Percentiles rank a stretch among this genome's conserved stretches.
phyloP scores from a whole-genome alignment of 2,113 vertebrate species.

The Turnix velox region DNA sequence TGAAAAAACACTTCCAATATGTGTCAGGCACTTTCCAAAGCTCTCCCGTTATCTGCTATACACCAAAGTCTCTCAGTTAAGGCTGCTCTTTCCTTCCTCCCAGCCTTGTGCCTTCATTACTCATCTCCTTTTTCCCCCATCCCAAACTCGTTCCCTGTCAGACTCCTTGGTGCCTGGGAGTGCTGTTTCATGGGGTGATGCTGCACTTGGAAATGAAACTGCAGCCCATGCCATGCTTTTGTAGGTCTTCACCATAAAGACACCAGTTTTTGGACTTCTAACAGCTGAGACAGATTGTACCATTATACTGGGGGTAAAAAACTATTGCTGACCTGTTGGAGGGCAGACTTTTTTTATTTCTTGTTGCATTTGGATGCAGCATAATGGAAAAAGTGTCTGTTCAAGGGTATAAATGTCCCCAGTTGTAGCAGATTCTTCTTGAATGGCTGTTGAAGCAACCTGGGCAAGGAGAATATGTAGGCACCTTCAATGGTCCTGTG shows the following conservation, averaged over 20 bases:
- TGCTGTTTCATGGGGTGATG: not conserved
- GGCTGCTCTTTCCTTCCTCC: not conserved
- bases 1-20: not conserved
- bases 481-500: fast-evolving
- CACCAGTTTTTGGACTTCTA: not conserved
- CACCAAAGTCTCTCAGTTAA: not conserved
- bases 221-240: not conserved
- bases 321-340: not conserved
- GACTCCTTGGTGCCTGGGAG: not conserved
- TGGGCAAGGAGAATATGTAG: fast-evolving
- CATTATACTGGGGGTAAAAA: not conserved
- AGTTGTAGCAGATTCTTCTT: not conserved
- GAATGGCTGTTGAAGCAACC: not conserved
- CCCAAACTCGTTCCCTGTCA: not conserved
- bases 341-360: not conserved
- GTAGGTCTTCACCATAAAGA: not conserved
- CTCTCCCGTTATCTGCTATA: not conserved
- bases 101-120: not conserved
- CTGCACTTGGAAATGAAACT: not conserved
- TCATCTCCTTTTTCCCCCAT: not conserved
- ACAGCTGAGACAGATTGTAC: not conserved
- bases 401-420: not conserved
- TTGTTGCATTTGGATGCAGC: not conserved
- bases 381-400: not conserved
- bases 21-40: not conserved